Evolutionary conservation across 2,888 invertebrate species (phyloP), one percentile per base, ranked within the genome.

Genomic region (Odontocolon sp.): DNA sequence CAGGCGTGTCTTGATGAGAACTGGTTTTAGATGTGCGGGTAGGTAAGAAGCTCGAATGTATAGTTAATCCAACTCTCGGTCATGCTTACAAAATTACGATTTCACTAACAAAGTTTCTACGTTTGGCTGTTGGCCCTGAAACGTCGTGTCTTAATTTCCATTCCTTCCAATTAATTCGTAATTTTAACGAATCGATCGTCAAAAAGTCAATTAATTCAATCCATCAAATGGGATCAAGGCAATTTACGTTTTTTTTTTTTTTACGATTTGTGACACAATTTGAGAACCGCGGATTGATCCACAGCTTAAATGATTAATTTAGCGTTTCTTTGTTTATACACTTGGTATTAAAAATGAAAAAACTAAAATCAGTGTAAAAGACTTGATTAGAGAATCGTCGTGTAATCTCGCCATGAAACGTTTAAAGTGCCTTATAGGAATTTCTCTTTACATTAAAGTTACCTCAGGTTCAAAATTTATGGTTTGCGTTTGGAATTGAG

Each of bases 1-100:
- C 66, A 81, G 80, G 78, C 80, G 83, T 81, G 83, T 66, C 81
- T 73, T 28, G 26, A 11, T 52, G 66, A 78, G 75, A 86, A 86
- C 85, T 83, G 86, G 85, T 85, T 86, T 83, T 74, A 81, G 80
- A 81, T 82, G 75, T 79, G 77, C 70, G 75, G 76, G 70, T 75
- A 68, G 71, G 68, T 74, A 77, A 56, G 63, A 67, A 78, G 75
- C 79, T 71, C 69, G 69, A 42, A 68, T 66, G 69, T 66, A 31
- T 28, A 38, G 14, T 38, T 59, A 61, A 47, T 21, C 54, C 61
- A 36, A 16, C 38, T 59, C 59, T 36, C 66, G 42, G 36, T 66
- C 70, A 33, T 42, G 54, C 50, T 61, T 11, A 63, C 61, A 56
- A 76, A 76, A 67, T 61, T 67, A 67, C 67, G 42, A 63, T 77